Percentiles rank a stretch among this genome's conserved stretches.
These are phyloP conservation scores for Atrichornis clamosus DNA, from an alignment of 2,113 vertebrate genomes.

Conservation along the genomic window DNA sequence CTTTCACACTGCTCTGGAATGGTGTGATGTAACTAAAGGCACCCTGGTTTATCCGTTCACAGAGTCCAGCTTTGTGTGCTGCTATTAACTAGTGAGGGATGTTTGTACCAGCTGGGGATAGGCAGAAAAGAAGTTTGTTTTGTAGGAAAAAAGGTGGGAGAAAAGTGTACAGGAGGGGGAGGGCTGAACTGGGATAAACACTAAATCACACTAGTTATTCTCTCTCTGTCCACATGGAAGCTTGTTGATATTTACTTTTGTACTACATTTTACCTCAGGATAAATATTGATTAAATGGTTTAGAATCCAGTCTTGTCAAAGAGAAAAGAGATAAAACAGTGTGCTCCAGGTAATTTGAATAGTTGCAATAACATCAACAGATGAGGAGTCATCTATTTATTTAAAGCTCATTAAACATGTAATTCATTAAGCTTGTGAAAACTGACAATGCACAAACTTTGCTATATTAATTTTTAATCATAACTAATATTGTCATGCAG, in stretches of 20 bases:
- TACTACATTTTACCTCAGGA: background rate
- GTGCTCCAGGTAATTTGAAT: background rate
- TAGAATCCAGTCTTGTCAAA: background rate
- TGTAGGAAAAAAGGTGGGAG: background rate
- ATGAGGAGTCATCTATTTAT: background rate
- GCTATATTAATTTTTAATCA: background rate
- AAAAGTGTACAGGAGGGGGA: background rate
- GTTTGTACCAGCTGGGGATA: background rate
- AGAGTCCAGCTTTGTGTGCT: accelerated
- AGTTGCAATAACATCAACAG: background rate
- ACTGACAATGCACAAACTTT: background rate
- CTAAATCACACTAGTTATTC: background rate
- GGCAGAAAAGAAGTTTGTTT: background rate
- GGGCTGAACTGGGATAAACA: background rate
- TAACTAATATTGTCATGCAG: background rate
- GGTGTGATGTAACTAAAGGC: background rate
- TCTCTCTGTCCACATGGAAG: background rate
- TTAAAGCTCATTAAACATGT: background rate
- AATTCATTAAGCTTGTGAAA: background rate
- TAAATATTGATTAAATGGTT: background rate
- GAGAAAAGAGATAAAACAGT: background rate
- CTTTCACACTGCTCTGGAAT: background rate
- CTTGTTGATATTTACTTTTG: background rate
- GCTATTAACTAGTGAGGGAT: background rate
- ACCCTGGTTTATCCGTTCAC: background rate